These are phyloP conservation scores for Molossus molossus DNA, from an alignment of 2,797 vertebrate genomes.

Conservation along the genomic window DNA sequence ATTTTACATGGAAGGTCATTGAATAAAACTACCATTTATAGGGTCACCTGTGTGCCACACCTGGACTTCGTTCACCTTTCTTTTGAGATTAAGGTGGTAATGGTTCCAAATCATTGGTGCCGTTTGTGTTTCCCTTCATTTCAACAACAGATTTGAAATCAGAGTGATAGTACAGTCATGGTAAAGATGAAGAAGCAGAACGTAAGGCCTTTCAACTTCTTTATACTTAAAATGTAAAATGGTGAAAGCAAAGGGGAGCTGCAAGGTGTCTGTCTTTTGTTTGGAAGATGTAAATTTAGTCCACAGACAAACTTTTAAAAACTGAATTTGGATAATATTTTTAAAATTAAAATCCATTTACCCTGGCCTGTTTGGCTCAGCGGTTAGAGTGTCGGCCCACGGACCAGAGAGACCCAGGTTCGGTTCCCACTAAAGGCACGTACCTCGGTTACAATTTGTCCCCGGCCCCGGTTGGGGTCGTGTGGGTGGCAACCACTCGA, in stretches of 20 bases:
- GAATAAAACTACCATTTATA: background rate
- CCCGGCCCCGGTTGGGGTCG: too few relatives aligned
- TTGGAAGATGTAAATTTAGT: conserved; percentile 14
- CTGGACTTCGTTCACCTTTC: background rate
- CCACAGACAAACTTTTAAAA: background rate
- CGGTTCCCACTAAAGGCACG: too few relatives aligned
- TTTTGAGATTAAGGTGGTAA: conserved; percentile 8
- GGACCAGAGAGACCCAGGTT: too few relatives aligned
- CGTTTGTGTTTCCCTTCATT: background rate
- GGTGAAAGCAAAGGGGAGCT: background rate
- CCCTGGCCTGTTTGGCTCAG: too few relatives aligned
- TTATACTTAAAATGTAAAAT: conserved; percentile 5
- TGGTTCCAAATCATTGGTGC: background rate
- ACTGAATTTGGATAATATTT: background rate
- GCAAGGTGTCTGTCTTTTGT: background rate
- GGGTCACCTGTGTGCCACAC: background rate
- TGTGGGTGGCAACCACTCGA: too few relatives aligned
- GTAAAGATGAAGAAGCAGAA: background rate
- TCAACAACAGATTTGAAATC: background rate
- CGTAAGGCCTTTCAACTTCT: background rate
- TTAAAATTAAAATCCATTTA: background rate
- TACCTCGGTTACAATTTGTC: too few relatives aligned
- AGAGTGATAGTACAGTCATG: background rate
- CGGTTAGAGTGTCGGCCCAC: too few relatives aligned
- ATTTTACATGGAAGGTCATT: background rate